phyloP scores from a whole-genome alignment of 1,140 invertebrate genomes.

The Mycetomoellerius zeteki region DNA sequence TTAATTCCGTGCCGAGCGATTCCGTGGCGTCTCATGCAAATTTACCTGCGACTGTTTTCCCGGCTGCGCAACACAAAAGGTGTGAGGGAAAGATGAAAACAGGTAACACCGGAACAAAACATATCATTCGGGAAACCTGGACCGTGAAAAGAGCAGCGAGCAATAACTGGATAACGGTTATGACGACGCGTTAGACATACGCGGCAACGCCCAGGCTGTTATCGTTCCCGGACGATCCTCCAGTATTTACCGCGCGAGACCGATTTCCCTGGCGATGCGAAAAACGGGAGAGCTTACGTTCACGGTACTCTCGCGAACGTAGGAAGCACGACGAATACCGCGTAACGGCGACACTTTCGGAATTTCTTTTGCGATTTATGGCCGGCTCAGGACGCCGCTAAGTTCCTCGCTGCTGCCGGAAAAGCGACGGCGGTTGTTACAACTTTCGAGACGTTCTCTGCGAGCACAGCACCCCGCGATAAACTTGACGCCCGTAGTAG shows the following conservation, averaged over 20 bases:
- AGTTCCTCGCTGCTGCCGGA: conserved; percentile 56
- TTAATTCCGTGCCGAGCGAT: conserved; percentile 6
- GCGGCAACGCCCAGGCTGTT: conserved; percentile 25
- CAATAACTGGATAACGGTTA: conserved; percentile 58
- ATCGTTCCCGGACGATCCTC: conserved; percentile 50
- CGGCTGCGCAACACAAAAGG: neutral
- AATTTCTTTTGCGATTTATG: conserved; percentile 74
- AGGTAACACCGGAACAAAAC: neutral
- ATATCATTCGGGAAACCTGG: neutral
- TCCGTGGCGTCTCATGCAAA: conserved; percentile 34
- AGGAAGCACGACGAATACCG: conserved; percentile 21
- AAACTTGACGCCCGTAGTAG: conserved; percentile 71
- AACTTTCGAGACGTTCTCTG: conserved; percentile 64
- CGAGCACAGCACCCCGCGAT: conserved; percentile 44
- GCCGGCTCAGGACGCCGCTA: conserved; percentile 66
- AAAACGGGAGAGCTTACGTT: conserved; percentile 15
- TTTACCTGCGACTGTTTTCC: conserved; percentile 18
- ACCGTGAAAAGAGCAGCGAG: conserved; percentile 41
- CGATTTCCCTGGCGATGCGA: conserved; percentile 56
- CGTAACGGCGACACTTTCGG: conserved; percentile 65
- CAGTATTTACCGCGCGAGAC: conserved; percentile 56
- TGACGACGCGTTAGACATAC: conserved; percentile 38
- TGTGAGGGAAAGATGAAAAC: neutral
- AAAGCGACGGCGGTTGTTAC: conserved; percentile 70
- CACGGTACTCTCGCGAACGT: neutral